Evolutionary conservation across 2,113 vertebrate species (phyloP).

Genomic region (Centropus bengalensis): DNA sequence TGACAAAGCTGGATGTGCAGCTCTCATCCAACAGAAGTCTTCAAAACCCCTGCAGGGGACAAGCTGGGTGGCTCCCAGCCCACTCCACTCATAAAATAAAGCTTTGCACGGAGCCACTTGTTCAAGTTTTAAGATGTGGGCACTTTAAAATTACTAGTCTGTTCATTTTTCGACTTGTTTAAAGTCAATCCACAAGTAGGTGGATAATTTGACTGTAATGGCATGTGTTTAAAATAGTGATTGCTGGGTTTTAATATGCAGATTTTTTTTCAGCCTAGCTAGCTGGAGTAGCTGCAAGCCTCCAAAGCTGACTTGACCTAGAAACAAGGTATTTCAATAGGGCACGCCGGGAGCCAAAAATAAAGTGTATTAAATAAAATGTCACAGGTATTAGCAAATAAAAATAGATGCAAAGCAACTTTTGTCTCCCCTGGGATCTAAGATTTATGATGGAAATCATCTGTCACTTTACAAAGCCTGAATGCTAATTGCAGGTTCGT

Average conservation of each 20-base stretch:
- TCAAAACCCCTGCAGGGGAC: rapidly evolving
- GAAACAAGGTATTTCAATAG: background rate
- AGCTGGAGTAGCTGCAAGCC: background rate
- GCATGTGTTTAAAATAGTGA: constrained; percentile 56
- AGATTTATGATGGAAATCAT: constrained; percentile 25
- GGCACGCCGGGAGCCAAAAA: background rate
- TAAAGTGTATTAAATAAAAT: background rate
- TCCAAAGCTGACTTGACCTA: constrained; percentile 23
- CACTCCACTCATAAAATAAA: background rate
- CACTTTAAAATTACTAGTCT: constrained; percentile 44
- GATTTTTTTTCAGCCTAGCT: constrained; percentile 16
- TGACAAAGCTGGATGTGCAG: background rate
- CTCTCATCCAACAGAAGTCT: background rate
- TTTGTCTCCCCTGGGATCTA: background rate
- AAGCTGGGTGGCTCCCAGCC: background rate
- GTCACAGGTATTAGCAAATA: background rate
- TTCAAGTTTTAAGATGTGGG: constrained; percentile 12
- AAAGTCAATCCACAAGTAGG: constrained; percentile 53
- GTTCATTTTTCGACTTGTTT: constrained; percentile 28
- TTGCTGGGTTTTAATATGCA: constrained; percentile 31
- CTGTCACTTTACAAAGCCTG: background rate
- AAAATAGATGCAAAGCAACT: constrained; percentile 1
- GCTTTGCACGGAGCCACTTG: background rate
- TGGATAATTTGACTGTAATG: constrained; percentile 65
- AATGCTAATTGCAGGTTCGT: constrained; percentile 38